Percentiles rank a stretch among this genome's conserved stretches.
Conservation (phyloP, 1,140 invertebrate genomes). For the Physella acuta region DNA sequence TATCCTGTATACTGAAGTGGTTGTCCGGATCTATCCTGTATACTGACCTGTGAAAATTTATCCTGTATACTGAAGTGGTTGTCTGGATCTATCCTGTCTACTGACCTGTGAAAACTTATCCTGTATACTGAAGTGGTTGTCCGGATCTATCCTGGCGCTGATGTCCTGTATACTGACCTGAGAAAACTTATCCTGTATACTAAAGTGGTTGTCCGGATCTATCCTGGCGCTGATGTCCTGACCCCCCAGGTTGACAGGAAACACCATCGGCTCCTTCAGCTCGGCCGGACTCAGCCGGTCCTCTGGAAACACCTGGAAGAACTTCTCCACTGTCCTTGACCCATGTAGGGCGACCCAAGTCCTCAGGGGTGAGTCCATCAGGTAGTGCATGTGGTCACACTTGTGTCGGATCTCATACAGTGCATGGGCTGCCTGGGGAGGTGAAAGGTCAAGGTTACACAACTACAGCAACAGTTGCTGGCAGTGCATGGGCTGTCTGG, state of each 20-base stretch:
- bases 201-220: conserved; percentile 88
- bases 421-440: conserved; percentile 83
- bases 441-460: no score
- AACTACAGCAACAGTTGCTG: no score
- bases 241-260: conserved; percentile 82
- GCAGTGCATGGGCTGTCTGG: no score
- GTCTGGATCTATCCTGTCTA: no score
- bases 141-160: no score
- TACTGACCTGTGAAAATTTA: no score
- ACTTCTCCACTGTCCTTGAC: conserved; percentile 61
- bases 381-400: conserved; percentile 24
- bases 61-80: no score
- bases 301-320: conserved; percentile 80
- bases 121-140: no score
- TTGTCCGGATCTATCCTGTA: no score
- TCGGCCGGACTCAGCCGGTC: conserved; percentile 68
- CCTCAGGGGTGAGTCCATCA: conserved; percentile 68
- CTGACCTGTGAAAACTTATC: no score
- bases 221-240: conserved; percentile 90
- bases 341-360: conserved; percentile 90
- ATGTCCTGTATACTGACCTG: conserved; percentile 69
- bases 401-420: conserved; percentile 80
- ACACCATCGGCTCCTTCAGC: conserved; percentile 79
- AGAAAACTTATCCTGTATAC: conserved; percentile 84
- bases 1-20: no score